These are phyloP conservation scores for Drosophila watanabei DNA, from an alignment of 1,140 invertebrate genomes.

Conservation along the genomic window DNA sequence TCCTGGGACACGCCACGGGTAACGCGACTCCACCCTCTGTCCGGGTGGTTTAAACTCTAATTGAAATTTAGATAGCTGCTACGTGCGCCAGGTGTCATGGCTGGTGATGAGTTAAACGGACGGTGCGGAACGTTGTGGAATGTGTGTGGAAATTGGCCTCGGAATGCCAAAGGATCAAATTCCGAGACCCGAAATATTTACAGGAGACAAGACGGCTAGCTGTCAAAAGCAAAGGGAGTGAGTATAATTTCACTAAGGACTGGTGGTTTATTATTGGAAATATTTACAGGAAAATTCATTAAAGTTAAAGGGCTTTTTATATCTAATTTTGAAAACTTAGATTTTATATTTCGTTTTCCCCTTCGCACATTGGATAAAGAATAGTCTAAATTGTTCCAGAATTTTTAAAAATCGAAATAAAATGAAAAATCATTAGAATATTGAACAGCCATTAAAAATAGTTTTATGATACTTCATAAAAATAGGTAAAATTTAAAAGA, in stretches of 20 bases:
- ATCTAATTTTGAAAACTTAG: neutral
- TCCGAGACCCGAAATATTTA: constrained; percentile 8
- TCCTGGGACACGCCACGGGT: constrained; percentile 24
- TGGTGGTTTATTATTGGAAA: neutral
- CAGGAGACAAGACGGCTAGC: neutral
- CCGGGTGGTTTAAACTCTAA: constrained; percentile 51
- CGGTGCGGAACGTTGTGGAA: neutral
- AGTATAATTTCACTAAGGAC: neutral
- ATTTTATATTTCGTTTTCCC: too few species aligned
- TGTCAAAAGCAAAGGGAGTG: too few species aligned
- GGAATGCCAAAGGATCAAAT: constrained; percentile 20
- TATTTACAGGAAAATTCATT: neutral
- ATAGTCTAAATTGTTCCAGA: too few species aligned
- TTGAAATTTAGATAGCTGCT: constrained; percentile 71
- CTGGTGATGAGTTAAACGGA: constrained; percentile 36
- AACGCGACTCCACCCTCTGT: neutral
- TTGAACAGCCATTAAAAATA: too few species aligned
- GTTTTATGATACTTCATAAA: too few species aligned
- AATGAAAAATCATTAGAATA: too few species aligned
- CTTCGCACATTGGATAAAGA: too few species aligned
- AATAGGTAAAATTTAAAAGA: too few species aligned
- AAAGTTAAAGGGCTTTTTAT: too few species aligned
- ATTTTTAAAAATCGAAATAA: too few species aligned
- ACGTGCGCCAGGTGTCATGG: constrained; percentile 58
- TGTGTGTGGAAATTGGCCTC: constrained; percentile 22